Conservation (phyloP, 2,797 vertebrate species). For the Xenopus petersii region DNA sequence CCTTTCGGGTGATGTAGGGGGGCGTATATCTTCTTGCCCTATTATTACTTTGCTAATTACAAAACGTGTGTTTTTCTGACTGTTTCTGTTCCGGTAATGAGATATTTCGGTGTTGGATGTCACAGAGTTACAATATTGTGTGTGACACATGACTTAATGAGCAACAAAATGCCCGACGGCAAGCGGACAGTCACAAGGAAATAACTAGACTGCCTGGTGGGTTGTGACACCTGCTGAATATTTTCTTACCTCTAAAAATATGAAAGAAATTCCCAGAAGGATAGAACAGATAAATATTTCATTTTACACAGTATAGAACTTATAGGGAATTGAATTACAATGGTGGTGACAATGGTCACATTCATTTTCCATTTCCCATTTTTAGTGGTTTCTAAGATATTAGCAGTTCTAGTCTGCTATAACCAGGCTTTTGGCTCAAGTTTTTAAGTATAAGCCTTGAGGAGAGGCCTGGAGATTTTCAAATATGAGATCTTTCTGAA, state of each 20-base stretch:
- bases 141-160: constrained; percentile 39
- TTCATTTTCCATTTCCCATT: too few species aligned
- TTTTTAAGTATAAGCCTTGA: too few species aligned
- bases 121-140: constrained; percentile 24
- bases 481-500: too few species aligned
- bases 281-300: too few species aligned
- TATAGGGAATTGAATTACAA: too few species aligned
- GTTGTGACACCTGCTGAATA: background rate
- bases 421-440: too few species aligned
- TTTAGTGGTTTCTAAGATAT: too few species aligned
- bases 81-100: constrained; percentile 22
- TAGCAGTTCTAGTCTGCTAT: too few species aligned
- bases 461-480: too few species aligned
- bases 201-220: constrained; percentile 14
- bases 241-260: background rate
- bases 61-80: constrained; percentile 1
- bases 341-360: too few species aligned
- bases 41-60: constrained; percentile 32
- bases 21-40: constrained; percentile 24
- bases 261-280: too few species aligned
- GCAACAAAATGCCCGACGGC: constrained; percentile 31
- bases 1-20: background rate
- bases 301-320: too few species aligned
- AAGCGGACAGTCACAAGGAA: constrained; percentile 16
- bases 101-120: constrained; percentile 22